Evolutionary conservation across 2,797 vertebrate genomes (phyloP).

Genomic region (Sparus aurata): DNA sequence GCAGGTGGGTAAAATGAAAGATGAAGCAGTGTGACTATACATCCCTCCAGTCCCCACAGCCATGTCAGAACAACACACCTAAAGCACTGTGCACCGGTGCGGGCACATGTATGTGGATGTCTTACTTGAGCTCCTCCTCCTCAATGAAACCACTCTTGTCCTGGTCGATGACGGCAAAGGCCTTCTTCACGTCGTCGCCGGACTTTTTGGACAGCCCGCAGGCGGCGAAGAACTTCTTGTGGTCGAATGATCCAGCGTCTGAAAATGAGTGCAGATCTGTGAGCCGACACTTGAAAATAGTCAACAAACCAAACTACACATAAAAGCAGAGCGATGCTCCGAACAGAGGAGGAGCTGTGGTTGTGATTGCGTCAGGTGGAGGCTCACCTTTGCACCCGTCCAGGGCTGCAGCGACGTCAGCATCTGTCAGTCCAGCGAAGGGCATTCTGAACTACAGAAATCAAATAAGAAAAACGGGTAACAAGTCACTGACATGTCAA

Average conservation of each 20-base stretch:
- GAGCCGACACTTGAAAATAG: background rate
- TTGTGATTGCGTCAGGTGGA: background rate
- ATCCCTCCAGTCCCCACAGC: background rate
- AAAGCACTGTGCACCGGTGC: background rate
- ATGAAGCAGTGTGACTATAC: background rate
- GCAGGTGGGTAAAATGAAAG: too few relatives aligned
- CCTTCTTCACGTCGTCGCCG: slow-evolving; percentile 82
- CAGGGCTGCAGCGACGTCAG: slow-evolving; percentile 87
- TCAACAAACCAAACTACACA: too few relatives aligned
- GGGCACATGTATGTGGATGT: background rate
- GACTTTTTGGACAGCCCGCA: slow-evolving; percentile 84
- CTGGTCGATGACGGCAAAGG: slow-evolving; percentile 89
- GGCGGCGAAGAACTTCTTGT: slow-evolving; percentile 86
- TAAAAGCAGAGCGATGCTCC: background rate
- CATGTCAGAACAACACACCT: too few relatives aligned
- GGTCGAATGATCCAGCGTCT: slow-evolving; percentile 88
- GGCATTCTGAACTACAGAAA: slow-evolving; percentile 84
- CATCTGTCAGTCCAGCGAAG: slow-evolving; percentile 84
- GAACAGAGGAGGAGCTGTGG: background rate
- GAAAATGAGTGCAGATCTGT: slow-evolving; percentile 50
- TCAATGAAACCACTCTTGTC: slow-evolving; percentile 90
- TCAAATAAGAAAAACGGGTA: slow-evolving; percentile 3
- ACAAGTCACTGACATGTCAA: too few relatives aligned
- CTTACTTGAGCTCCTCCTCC: slow-evolving; percentile 90
- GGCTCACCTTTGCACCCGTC: slow-evolving; percentile 87